phyloP scores from a whole-genome alignment of 1,140 invertebrate genomes.

The Copidosoma floridanum region DNA sequence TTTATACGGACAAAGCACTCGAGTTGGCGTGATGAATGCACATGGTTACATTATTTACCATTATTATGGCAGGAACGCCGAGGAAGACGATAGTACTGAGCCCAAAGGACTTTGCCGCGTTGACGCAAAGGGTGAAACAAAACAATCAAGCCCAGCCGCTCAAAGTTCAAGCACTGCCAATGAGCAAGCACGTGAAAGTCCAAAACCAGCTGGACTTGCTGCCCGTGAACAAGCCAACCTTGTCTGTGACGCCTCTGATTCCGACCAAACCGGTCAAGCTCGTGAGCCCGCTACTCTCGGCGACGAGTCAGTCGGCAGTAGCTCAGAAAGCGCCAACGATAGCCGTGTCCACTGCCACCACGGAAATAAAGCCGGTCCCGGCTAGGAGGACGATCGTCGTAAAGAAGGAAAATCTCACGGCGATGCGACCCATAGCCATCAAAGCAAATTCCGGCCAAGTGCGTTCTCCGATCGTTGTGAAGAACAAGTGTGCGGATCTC shows the following conservation, averaged over 20 bases:
- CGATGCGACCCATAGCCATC: slow-evolving; percentile 31
- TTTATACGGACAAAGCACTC: too few relatives aligned
- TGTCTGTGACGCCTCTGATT: slow-evolving; percentile 1
- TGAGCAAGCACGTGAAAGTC: slow-evolving; percentile 24
- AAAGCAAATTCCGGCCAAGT: slow-evolving; percentile 29
- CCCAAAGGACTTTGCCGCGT: slow-evolving; percentile 53
- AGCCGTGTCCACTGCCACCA: slow-evolving; percentile 14
- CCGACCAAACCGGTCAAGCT: slow-evolving; percentile 25
- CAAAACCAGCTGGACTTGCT: slow-evolving; percentile 34
- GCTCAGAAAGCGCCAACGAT: slow-evolving; percentile 27
- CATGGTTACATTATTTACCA: neutral
- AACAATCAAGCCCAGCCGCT: slow-evolving; percentile 36
- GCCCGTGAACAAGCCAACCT: slow-evolving; percentile 6
- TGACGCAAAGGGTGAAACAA: slow-evolving; percentile 51
- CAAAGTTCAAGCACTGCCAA: slow-evolving; percentile 39
- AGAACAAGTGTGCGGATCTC: slow-evolving; percentile 41
- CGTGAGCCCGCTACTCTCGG: slow-evolving; percentile 30
- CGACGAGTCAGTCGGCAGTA: slow-evolving; percentile 18
- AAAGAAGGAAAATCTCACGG: slow-evolving; percentile 21
- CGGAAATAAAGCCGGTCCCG: slow-evolving; percentile 4
- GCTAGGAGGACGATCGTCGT: slow-evolving; percentile 16
- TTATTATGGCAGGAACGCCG: slow-evolving; percentile 42
- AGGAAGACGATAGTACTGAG: slow-evolving; percentile 55
- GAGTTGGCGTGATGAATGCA: too few relatives aligned
- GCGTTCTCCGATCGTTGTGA: slow-evolving; percentile 44